Conservation (phyloP, 2,888 invertebrate genomes). For the Vannuccia rotundouncinata region DNA sequence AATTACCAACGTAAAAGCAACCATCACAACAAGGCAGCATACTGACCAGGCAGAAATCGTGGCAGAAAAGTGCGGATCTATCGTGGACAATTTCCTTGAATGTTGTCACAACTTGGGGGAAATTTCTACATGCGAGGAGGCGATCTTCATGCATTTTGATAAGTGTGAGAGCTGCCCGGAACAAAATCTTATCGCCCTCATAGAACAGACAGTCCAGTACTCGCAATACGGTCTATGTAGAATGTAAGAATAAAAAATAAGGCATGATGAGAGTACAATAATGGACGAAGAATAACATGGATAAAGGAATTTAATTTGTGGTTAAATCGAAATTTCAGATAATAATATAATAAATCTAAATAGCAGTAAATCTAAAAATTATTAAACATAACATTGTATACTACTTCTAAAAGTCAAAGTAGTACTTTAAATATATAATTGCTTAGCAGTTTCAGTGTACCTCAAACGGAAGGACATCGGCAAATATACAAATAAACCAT, state of each 20-base stretch:
- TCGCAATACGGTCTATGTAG: constrained; percentile 70
- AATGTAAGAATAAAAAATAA: background rate
- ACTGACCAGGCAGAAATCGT: constrained; percentile 34
- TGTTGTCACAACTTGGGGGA: constrained; percentile 58
- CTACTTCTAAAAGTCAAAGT: background rate
- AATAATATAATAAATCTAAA: no score
- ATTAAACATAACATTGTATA: background rate
- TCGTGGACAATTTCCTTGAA: constrained; percentile 36
- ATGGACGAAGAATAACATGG: background rate
- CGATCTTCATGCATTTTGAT: constrained; percentile 60
- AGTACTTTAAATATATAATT: background rate
- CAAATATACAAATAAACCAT: constrained; percentile 89
- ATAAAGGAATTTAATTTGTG: background rate
- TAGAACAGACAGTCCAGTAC: constrained; percentile 93
- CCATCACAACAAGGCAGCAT: background rate
- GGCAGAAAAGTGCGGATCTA: constrained; percentile 28
- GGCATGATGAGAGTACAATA: background rate
- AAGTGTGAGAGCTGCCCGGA: constrained; percentile 77
- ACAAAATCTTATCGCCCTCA: constrained; percentile 84
- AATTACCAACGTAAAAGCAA: background rate
- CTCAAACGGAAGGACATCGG: constrained; percentile 84
- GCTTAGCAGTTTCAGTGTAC: no score
- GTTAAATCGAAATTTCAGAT: background rate
- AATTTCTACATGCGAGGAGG: constrained; percentile 71
- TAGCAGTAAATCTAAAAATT: no score